A percentile compares a stretch with the other conserved stretches of the same genome.
phyloP scores from a whole-genome alignment of 2,888 invertebrate species.

The Onchidella celtica region DNA sequence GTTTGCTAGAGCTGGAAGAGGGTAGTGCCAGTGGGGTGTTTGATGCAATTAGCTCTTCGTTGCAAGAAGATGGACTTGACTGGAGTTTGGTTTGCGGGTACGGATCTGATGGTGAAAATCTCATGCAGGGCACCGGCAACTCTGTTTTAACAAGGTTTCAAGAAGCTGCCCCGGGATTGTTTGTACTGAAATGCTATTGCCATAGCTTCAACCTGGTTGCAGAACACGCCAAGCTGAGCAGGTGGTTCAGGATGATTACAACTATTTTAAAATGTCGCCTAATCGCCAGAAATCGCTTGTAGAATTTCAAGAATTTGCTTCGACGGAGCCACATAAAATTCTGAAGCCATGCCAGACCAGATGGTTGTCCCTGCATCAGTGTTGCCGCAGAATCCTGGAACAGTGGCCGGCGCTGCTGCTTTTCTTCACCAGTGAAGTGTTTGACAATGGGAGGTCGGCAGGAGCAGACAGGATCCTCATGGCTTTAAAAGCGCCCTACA shows the following conservation, averaged over 20 bases:
- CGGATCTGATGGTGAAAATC: conserved; percentile 6
- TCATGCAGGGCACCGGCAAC: not conserved
- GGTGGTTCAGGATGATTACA: not conserved
- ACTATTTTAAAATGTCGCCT: conserved; percentile 17
- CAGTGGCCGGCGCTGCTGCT: conserved; percentile 54
- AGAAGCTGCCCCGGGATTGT: not conserved
- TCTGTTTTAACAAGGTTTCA: not conserved
- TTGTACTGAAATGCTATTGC: conserved; percentile 1
- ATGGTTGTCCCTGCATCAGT: too few relatives aligned
- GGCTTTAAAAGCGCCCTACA: not conserved
- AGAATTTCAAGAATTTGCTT: conserved; percentile 29
- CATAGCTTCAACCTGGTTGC: not conserved
- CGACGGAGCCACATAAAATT: conserved; percentile 30
- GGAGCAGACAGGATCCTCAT: not conserved
- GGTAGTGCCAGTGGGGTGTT: not conserved
- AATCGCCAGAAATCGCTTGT: not conserved
- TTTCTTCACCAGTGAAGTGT: too few relatives aligned
- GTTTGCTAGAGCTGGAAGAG: not conserved
- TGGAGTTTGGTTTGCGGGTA: not conserved
- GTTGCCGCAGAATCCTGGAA: conserved; percentile 47
- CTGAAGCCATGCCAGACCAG: conserved; percentile 40
- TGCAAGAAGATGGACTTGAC: not conserved
- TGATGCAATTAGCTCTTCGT: not conserved
- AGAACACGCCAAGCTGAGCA: not conserved
- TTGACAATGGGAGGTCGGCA: too few relatives aligned